Evolutionary conservation across 2,888 invertebrate species (phyloP).

Genomic region (Ormyrus labotus): DNA sequence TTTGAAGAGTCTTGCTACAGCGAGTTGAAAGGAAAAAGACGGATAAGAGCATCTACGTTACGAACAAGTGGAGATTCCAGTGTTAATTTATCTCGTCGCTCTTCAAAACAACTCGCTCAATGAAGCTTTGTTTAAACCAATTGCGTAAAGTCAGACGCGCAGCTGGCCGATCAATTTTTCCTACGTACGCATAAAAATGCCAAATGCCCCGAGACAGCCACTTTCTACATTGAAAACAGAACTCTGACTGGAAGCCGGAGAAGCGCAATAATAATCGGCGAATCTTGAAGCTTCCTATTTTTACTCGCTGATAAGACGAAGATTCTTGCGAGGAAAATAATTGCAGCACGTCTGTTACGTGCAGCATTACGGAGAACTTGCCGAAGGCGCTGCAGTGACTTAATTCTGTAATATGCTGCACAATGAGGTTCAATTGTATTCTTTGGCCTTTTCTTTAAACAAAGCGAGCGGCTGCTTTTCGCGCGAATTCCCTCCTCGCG

Average conservation of each 20-base stretch:
- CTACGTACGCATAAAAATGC: too few relatives aligned
- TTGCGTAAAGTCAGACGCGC: not conserved
- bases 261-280: not conserved
- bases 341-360: slow-evolving; percentile 11
- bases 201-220: too few relatives aligned
- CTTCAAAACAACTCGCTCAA: slow-evolving; percentile 42
- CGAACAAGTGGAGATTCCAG: slow-evolving; percentile 32
- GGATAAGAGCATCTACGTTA: not conserved
- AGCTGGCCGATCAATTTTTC: too few relatives aligned
- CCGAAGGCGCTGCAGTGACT: slow-evolving; percentile 10
- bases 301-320: not conserved
- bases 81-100: slow-evolving; percentile 38
- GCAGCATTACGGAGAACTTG: slow-evolving; percentile 16
- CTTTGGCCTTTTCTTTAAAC: not conserved
- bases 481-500: too few relatives aligned
- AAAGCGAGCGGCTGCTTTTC: too few relatives aligned
- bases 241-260: too few relatives aligned
- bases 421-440: slow-evolving; percentile 9
- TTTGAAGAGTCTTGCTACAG: not conserved
- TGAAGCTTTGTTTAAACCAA: slow-evolving; percentile 19
- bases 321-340: not conserved
- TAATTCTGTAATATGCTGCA: slow-evolving; percentile 13
- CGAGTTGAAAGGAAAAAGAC: slow-evolving; percentile 12
- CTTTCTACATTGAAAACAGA: too few relatives aligned
- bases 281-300: not conserved